phyloP scores from a whole-genome alignment of 1,140 invertebrate genomes.

The Psix sp. region DNA sequence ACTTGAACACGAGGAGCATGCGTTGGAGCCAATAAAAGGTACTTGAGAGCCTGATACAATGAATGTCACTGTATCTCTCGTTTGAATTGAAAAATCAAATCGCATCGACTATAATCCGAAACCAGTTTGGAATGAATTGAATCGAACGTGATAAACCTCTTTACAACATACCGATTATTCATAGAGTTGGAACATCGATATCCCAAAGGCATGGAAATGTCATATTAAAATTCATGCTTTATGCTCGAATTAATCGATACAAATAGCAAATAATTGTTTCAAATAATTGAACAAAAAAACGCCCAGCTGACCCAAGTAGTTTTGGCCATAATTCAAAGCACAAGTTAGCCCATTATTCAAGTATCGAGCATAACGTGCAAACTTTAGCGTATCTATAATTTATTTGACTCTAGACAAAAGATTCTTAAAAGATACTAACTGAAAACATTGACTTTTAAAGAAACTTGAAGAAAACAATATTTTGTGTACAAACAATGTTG shows the following conservation, averaged over 20 bases:
- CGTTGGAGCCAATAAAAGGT: slow-evolving; percentile 72
- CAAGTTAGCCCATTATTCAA: slow-evolving; percentile 53
- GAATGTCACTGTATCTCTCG: too few relatives aligned
- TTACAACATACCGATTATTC: slow-evolving; percentile 54
- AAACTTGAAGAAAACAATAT: too few relatives aligned
- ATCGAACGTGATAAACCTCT: slow-evolving; percentile 38
- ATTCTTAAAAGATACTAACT: too few relatives aligned
- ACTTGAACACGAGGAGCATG: slow-evolving; percentile 59
- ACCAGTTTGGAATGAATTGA: slow-evolving; percentile 31
- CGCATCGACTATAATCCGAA: slow-evolving; percentile 9
- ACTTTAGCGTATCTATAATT: too few relatives aligned
- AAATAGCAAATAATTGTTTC: slow-evolving; percentile 59
- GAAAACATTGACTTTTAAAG: too few relatives aligned
- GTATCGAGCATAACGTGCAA: slow-evolving; percentile 43
- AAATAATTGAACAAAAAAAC: too few relatives aligned
- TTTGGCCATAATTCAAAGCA: too few relatives aligned
- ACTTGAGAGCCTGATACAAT: too few relatives aligned
- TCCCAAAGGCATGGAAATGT: slow-evolving; percentile 52
- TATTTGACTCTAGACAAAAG: too few relatives aligned
- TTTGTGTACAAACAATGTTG: too few relatives aligned
- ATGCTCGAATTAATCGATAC: slow-evolving; percentile 51
- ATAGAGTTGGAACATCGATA: slow-evolving; percentile 58
- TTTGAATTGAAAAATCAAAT: too few relatives aligned
- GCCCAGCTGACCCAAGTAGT: too few relatives aligned
- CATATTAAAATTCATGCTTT: slow-evolving; percentile 53